phyloP scores from a whole-genome alignment of 2,797 vertebrate species.

The Tamandua tetradactyla region DNA sequence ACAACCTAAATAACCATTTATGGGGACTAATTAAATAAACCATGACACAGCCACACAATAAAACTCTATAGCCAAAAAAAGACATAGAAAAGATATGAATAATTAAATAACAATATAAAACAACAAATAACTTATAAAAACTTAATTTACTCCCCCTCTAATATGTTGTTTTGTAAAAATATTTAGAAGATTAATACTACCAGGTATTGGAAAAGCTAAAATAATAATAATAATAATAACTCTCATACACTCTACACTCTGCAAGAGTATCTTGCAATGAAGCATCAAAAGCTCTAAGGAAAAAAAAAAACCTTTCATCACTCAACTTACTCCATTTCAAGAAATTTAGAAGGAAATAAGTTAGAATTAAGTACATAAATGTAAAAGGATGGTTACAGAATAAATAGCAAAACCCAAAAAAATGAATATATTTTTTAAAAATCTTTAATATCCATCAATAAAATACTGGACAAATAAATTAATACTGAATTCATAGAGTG shows the following conservation, averaged over 20 bases:
- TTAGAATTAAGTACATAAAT: slow-evolving; percentile 2
- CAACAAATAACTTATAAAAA: background rate
- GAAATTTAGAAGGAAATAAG: slow-evolving; percentile 44
- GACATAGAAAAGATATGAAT: background rate
- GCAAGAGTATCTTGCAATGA: background rate
- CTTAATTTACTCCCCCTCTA: background rate
- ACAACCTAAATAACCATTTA: slow-evolving; percentile 10
- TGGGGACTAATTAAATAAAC: slow-evolving; percentile 25
- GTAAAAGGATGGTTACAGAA: background rate
- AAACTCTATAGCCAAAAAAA: background rate
- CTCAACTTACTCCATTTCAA: slow-evolving; percentile 10
- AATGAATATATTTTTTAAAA: background rate
- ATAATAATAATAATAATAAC: slow-evolving; percentile 43
- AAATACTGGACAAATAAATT: slow-evolving; percentile 3
- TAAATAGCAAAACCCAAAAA: background rate
- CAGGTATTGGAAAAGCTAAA: slow-evolving; percentile 7
- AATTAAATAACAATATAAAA: slow-evolving; percentile 21
- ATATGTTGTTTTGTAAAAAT: background rate
- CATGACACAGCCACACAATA: background rate
- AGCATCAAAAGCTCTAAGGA: background rate
- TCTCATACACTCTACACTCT: background rate
- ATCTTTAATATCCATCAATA: background rate
- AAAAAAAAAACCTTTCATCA: background rate
- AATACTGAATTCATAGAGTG: background rate
- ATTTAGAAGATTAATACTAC: background rate